Base-by-base conservation (phyloP, 2,797 vertebrate genomes). In the Macropodus opercularis region DNA sequence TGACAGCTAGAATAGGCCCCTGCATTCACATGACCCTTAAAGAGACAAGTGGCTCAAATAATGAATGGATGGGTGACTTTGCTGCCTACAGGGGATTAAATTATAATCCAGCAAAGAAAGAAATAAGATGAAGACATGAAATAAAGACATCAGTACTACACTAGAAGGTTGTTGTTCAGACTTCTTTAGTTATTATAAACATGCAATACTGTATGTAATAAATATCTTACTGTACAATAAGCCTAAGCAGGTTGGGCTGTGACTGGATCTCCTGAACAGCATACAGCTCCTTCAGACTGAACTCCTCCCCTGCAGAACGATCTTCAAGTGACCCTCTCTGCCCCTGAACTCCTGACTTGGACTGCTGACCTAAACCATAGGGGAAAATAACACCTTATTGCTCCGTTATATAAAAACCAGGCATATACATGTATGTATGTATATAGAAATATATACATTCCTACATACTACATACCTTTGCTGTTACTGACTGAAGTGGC, bases 181-280 rank as follows among this genome's bases (percentile, higher is more conserved):
- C 2, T 7, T 7, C 29, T 13, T 3, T 32, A 29, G 7, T 35
- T 15, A n/a, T n/a, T n/a, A n/a, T n/a, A 35, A 35, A 35, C 14
- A n/a, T 13, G 23, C 15, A 5, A n/a, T 14, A 39, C 1, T 29
- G 40, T 26, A 13, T 7, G 39, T 29, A 5, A 10, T 23, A 22
- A 5, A 9, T 6, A 6, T 69, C 91, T 86, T 83, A 94, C 93
- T 93, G 90, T 1, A 92, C 91, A 9, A 93, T 75, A 1, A 94
- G 89, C 35, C 87, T 87, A 24, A 94, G 82, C 39, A 94, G 60
- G 29, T 89, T 79, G 2, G 91, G 86, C 83, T 98, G 95, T n/a
- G 96, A 94, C 81, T 99, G 97, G 80, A 99, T 99, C 88, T 99
- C 97, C 78, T 96, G 96, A 74, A 99, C 87, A 67, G 95, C 96